Percentiles rank a stretch among this genome's conserved stretches.
Evolutionary conservation across 2,113 vertebrate species (phyloP).

Genomic region (Bos taurus): ARS-UCD2.0 NC_037354.1:11718001-11718500

Average conservation of each 20-base stretch:
- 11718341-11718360: background rate
- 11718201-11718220: slow-evolving; percentile 66
- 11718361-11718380: background rate
- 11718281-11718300: background rate
- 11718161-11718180: slow-evolving; percentile 80
- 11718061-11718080: slow-evolving; percentile 83
- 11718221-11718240: slow-evolving; percentile 37
- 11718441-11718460: background rate
- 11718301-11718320: background rate
- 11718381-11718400: background rate
- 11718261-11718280: background rate
- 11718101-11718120: slow-evolving; percentile 77
- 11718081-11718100: slow-evolving; percentile 81
- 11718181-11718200: slow-evolving; percentile 71
- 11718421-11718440: background rate
- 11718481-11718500: fast-evolving
- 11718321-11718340: background rate
- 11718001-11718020: slow-evolving; percentile 78
- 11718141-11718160: slow-evolving; percentile 75
- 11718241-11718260: slow-evolving; percentile 56
- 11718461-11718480: background rate
- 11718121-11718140: slow-evolving; percentile 73
- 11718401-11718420: background rate
- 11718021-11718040: slow-evolving; percentile 80
- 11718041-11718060: slow-evolving; percentile 86